Evolutionary conservation across 2,888 invertebrate species (phyloP).

Genomic region (Athripsodes cinereus): DNA sequence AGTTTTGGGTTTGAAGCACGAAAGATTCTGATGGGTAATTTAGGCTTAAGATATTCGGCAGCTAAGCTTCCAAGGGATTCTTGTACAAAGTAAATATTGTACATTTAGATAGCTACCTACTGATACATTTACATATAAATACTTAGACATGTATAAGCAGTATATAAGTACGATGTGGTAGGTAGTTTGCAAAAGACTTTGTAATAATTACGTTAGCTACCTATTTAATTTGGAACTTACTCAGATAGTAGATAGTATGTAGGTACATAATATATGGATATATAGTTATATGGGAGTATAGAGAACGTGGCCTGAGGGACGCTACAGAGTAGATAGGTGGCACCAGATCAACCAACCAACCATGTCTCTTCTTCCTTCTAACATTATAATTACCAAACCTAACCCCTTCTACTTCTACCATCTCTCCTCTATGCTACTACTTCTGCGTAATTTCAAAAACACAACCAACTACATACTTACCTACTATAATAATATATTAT

Average conservation of each 20-base stretch:
- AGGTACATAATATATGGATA: too few relatives aligned
- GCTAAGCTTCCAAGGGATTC: slow-evolving; percentile 24
- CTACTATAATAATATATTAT: too few relatives aligned
- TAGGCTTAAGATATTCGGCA: slow-evolving; percentile 24
- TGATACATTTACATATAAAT: too few relatives aligned
- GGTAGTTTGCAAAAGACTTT: slow-evolving; percentile 14
- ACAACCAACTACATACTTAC: slow-evolving; percentile 1
- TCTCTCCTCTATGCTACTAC: background rate
- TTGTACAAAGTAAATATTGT: too few relatives aligned
- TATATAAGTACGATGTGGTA: background rate
- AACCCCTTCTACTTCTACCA: background rate
- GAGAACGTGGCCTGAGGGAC: slow-evolving; percentile 9
- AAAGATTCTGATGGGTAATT: slow-evolving; percentile 24
- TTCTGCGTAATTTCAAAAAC: slow-evolving; percentile 15
- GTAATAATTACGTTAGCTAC: slow-evolving; percentile 25
- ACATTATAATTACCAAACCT: background rate
- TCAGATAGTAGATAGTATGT: too few relatives aligned
- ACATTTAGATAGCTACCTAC: too few relatives aligned
- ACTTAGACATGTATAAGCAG: too few relatives aligned
- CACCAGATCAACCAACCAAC: background rate
- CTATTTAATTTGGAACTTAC: slow-evolving; percentile 27
- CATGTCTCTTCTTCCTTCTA: background rate
- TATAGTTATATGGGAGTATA: background rate
- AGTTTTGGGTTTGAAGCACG: slow-evolving; percentile 8
- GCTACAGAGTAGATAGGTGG: background rate